Evolutionary conservation across 2,888 invertebrate species (phyloP).

Genomic region (Synanthedon andrenaeformis): DNA sequence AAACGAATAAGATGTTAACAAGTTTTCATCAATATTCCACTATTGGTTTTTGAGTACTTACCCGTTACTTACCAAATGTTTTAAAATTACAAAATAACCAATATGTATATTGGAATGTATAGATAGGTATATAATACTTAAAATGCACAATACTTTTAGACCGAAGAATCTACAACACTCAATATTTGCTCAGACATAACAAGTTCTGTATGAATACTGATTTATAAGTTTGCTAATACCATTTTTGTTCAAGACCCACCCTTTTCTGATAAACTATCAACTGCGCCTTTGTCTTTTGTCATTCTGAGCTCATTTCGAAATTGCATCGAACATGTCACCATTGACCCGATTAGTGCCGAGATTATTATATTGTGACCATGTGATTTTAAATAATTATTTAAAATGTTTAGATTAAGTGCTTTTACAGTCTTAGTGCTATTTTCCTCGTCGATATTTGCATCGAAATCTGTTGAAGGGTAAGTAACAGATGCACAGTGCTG

Average conservation of each 20-base stretch:
- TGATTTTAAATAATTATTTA: conserved; percentile 14
- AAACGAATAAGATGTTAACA: too few relatives aligned
- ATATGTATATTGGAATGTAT: too few relatives aligned
- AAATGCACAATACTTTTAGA: too few relatives aligned
- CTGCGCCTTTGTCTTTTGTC: conserved; percentile 30
- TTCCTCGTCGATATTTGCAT: conserved; percentile 35
- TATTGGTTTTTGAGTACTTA: too few relatives aligned
- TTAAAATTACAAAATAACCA: too few relatives aligned
- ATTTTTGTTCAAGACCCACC: conserved; percentile 48
- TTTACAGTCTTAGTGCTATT: conserved; percentile 32
- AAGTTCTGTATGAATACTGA: conserved; percentile 45
- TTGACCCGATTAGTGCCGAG: conserved; percentile 9
- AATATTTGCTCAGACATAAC: conserved; percentile 23
- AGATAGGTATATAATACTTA: too few relatives aligned
- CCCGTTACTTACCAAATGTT: too few relatives aligned
- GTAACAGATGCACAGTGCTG: conserved; percentile 9
- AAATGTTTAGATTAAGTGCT: conserved; percentile 47
- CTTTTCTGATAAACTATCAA: conserved; percentile 40
- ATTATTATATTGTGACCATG: conserved; percentile 16
- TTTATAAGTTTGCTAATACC: conserved; percentile 49
- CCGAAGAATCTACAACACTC: background rate
- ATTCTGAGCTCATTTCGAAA: conserved; percentile 34
- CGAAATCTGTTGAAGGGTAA: conserved; percentile 49
- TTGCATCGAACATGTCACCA: conserved; percentile 31
- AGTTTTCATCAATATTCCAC: too few relatives aligned